These are phyloP conservation scores for Yponomeuta evonymella DNA, from an alignment of 2,888 invertebrate species.

Conservation along the genomic window DNA sequence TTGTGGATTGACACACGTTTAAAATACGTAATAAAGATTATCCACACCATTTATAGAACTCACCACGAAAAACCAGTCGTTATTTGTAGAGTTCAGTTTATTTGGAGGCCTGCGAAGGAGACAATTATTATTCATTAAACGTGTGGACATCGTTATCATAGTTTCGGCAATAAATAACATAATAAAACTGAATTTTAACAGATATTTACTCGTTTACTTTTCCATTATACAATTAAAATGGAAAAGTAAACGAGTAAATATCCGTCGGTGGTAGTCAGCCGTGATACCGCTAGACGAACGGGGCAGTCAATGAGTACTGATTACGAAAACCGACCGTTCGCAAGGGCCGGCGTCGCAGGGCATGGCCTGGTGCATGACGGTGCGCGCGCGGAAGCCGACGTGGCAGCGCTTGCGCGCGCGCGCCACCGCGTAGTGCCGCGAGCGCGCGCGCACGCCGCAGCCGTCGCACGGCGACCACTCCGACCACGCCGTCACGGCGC, in stretches of 20 bases:
- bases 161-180: no score
- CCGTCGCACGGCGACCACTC: conserved; percentile 86
- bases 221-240: no score
- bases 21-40: no score
- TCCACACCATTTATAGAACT: neutral
- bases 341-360: conserved; percentile 64
- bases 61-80: conserved; percentile 18
- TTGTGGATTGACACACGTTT: neutral
- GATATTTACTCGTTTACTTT: no score
- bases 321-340: conserved; percentile 37
- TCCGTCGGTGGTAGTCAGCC: neutral
- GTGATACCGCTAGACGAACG: no score
- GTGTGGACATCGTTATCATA: no score
- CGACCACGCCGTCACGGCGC: conserved; percentile 85
- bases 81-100: neutral
- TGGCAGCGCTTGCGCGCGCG: conserved; percentile 80
- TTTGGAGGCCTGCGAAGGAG: conserved; percentile 5
- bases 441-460: conserved; percentile 82
- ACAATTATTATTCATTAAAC: neutral
- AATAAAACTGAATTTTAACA: no score
- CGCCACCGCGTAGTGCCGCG: conserved; percentile 79
- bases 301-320: neutral
- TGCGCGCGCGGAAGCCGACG: conserved; percentile 55
- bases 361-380: conserved; percentile 59
- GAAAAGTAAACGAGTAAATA: no score